Evolutionary conservation across 2,888 invertebrate species (phyloP).

Genomic region (Drosophila monieri): DNA sequence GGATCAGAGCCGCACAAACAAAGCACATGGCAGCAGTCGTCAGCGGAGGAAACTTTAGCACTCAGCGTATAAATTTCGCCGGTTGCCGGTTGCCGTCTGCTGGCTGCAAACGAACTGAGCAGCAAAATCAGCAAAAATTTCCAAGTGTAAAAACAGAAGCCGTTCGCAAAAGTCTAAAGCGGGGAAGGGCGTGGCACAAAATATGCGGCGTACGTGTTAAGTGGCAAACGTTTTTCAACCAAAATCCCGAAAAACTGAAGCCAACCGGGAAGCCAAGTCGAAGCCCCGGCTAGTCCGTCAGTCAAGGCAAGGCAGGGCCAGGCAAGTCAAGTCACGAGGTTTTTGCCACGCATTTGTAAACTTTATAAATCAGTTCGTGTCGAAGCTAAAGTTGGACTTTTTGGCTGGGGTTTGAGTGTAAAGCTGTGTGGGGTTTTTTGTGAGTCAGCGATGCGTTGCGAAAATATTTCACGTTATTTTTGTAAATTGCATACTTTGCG

Average conservation of each 20-base stretch:
- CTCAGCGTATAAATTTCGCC: conserved; percentile 65
- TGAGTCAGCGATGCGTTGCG: conserved; percentile 59
- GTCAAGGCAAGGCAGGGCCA: conserved; percentile 1
- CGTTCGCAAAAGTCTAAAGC: not conserved
- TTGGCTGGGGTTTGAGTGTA: not conserved
- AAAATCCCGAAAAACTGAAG: conserved; percentile 46
- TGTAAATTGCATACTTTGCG: conserved; percentile 78
- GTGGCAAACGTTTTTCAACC: conserved; percentile 77
- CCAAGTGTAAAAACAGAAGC: conserved; percentile 59
- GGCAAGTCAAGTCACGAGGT: conserved; percentile 74
- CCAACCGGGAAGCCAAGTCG: conserved; percentile 21
- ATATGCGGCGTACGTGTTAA: conserved; percentile 79
- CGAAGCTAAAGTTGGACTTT: conserved; percentile 63
- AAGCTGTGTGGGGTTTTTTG: too few relatives aligned
- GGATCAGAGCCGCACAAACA: conserved; percentile 72
- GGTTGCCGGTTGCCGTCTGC: conserved; percentile 38
- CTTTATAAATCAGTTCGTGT: conserved; percentile 78
- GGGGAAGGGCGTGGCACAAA: conserved; percentile 66
- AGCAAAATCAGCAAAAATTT: conserved; percentile 74
- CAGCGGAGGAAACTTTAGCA: conserved; percentile 52
- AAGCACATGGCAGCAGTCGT: conserved; percentile 69
- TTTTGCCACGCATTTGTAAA: conserved; percentile 80
- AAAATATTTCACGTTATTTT: conserved; percentile 56
- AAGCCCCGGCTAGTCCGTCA: conserved; percentile 37
- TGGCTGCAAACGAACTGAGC: conserved; percentile 44